Base-by-base conservation (phyloP, 1,140 invertebrate genomes). In the Panagrolaimus sp. region DNA sequence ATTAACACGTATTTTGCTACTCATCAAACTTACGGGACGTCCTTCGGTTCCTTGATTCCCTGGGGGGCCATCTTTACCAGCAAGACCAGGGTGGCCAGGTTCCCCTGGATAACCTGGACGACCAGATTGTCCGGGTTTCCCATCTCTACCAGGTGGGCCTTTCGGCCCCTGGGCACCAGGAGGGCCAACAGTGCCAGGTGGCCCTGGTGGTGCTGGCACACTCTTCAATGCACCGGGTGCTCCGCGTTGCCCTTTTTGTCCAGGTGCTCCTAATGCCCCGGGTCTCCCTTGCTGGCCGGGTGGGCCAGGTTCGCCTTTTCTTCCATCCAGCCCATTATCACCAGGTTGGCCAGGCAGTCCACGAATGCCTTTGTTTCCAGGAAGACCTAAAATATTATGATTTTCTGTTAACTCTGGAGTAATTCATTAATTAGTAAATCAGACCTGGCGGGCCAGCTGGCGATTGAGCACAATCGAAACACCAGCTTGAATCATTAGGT, bases 151-250 rank as follows among this genome's bases (percentile, higher is more conserved):
- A 20, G 66, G 66, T 20, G 20, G 38, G 25, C 69, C 69, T 23
- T 63, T 16, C 14, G 46, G 47, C 1, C 65, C 64, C 13, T 23
- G 27, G n/a, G 38, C n/a, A 42, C 73, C 73, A 23, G 71, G 48
- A 63, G 46, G 47, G 0, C 73, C 73, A 51, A 23, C 23, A 23
- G 44, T n/a, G n/a, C 70, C 70, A 44, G 31, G 51, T n/a, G 51
- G 69, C 23, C 70, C 70, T 25, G 70, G 38, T 20, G 65, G 53
- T 72, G 71, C 70, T 4, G 69, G 53, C 8, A 65, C 74, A 38
- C 72, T 46, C 11, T 53, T 61, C 8, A 65, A 14, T 14, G 23
- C 11, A 3, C 71, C 71, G 9, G 71, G 47, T 14, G 43, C 31
- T 13, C 71, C 71, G 9, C 42, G 42, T 8, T 70, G 68, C 43